phyloP scores from a whole-genome alignment of 2,113 vertebrate species.

The Syngnathus floridae region DNA sequence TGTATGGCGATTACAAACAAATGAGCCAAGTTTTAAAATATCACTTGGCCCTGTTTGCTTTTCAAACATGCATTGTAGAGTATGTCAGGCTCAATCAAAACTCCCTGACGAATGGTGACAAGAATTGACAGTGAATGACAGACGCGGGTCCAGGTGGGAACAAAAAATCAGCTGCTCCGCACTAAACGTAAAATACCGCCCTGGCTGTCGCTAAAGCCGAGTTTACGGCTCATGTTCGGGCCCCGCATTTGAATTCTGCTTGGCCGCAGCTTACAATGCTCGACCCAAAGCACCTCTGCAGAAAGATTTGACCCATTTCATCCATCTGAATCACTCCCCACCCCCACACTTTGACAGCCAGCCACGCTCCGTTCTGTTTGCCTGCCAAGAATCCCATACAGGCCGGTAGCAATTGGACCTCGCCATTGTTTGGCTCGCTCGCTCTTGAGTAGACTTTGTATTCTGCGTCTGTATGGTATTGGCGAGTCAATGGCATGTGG shows the following conservation, averaged over 20 bases:
- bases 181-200: not conserved
- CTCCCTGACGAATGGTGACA: not conserved
- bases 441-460: conserved; percentile 35
- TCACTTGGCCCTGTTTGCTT: too few relatives aligned
- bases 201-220: not conserved
- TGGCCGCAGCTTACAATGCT: not conserved
- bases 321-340: conserved; percentile 33
- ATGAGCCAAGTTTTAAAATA: too few relatives aligned
- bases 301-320: conserved; percentile 34
- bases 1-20: too few relatives aligned
- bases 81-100: not conserved
- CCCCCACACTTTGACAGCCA: conserved; percentile 19
- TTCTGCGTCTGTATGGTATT: conserved; percentile 56
- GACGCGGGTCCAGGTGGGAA: not conserved
- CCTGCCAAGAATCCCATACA: conserved; percentile 27
- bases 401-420: conserved; percentile 20
- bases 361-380: conserved; percentile 13
- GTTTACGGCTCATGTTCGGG: not conserved
- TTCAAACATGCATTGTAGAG: not conserved
- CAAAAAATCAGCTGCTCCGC: not conserved
- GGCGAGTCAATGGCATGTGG: conserved; percentile 60
- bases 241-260: conserved; percentile 13
- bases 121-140: not conserved
- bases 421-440: conserved; percentile 27
- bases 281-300: conserved; percentile 18